Conservation (phyloP, 2,888 invertebrate species). For the Vandiemenella viatica region DNA sequence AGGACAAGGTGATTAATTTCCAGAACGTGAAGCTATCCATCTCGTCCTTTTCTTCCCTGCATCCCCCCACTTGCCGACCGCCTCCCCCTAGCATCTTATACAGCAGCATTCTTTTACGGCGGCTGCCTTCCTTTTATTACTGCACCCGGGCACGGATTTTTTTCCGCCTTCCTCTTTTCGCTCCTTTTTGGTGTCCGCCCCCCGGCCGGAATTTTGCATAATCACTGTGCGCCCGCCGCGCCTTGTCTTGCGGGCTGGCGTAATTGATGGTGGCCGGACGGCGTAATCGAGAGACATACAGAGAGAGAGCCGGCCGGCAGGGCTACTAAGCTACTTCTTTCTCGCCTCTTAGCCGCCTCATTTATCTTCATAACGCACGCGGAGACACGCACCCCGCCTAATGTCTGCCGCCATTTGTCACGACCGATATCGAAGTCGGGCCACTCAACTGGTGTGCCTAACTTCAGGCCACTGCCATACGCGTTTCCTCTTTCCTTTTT, state of each 20-base stretch:
- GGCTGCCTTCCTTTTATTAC: conserved; percentile 1
- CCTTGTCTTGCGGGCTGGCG: conserved; percentile 7
- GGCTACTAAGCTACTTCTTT: too few species aligned
- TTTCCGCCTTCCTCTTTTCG: neutral
- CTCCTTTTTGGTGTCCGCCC: neutral
- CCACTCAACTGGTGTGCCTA: too few species aligned
- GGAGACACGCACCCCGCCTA: neutral
- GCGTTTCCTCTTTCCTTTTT: too few species aligned
- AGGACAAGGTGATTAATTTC: conserved; percentile 11
- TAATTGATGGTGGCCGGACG: conserved; percentile 10
- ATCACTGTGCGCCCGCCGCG: conserved; percentile 5
- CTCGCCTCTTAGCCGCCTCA: conserved; percentile 3
- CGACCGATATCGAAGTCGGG: too few species aligned
- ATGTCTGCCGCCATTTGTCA: neutral
- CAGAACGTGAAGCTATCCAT: conserved; percentile 11
- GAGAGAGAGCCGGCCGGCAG: too few species aligned
- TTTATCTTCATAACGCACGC: conserved; percentile 5
- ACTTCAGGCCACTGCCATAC: too few species aligned
- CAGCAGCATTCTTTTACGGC: conserved; percentile 4
- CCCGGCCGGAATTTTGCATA: conserved; percentile 5
- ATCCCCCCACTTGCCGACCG: too few species aligned
- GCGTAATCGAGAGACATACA: conserved; percentile 4
- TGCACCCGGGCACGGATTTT: neutral
- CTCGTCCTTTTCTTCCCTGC: conserved; percentile 3
- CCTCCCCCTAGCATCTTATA: neutral